A percentile compares a stretch with the other conserved stretches of the same genome.
These are phyloP conservation scores for Zalophus californianus DNA, from an alignment of 2,797 vertebrate species.

Conservation along the genomic window DNA sequence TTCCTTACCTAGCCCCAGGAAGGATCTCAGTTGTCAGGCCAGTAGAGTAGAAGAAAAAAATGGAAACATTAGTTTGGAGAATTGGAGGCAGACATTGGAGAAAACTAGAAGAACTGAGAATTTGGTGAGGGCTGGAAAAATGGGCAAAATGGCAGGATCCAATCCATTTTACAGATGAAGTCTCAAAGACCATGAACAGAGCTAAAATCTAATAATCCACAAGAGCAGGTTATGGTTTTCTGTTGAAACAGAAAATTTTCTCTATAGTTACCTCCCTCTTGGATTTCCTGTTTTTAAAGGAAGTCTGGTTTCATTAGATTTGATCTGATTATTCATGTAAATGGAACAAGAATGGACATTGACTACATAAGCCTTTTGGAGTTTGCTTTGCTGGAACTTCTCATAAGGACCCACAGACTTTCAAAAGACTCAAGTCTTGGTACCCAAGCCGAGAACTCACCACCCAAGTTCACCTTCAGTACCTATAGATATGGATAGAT, in stretches of 20 bases:
- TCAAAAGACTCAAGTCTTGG: neutral
- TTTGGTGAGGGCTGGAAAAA: neutral
- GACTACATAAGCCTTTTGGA: no score
- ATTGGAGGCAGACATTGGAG: neutral
- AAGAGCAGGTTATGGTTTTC: neutral
- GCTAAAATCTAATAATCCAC: neutral
- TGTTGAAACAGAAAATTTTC: neutral
- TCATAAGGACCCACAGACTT: neutral
- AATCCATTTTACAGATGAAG: neutral
- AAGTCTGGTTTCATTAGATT: neutral
- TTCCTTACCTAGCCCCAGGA: neutral
- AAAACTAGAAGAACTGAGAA: neutral
- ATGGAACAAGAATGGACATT: neutral
- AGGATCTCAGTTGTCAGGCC: neutral
- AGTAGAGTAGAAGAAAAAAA: neutral
- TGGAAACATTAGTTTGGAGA: neutral
- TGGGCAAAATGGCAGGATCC: neutral
- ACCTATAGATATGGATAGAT: neutral
- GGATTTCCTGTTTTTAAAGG: neutral
- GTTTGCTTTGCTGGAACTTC: neutral
- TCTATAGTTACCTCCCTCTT: neutral
- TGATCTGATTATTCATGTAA: neutral
- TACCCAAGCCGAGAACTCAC: neutral
- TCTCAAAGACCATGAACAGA: neutral
- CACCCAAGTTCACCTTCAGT: neutral